Evolutionary conservation across 2,888 invertebrate genomes (phyloP).

Genomic region (Pandemis cinnamomeana): DNA sequence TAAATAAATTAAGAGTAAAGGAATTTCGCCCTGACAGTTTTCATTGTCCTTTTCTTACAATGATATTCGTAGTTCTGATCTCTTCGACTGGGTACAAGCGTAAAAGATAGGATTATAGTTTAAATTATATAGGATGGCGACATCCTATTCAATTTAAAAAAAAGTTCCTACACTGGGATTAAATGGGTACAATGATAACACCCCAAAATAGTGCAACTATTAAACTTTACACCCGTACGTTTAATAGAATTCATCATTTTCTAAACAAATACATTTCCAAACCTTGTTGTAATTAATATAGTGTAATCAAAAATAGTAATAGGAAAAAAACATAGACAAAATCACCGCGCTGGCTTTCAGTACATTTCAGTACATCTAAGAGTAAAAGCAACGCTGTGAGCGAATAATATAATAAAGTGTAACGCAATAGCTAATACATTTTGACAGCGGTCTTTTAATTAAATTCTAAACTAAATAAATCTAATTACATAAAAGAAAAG

Average conservation of each 20-base stretch:
- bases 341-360: neutral
- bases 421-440: neutral
- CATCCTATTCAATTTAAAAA: too few species aligned
- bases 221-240: neutral
- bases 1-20: constrained; percentile 22
- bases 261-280: neutral
- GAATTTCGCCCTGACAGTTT: neutral
- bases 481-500: neutral
- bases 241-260: neutral
- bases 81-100: neutral
- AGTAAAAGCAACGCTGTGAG: neutral
- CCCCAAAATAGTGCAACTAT: neutral
- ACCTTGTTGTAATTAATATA: neutral
- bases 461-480: constrained; percentile 1
- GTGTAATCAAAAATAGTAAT: neutral
- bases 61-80: neutral
- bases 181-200: neutral
- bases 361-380: neutral
- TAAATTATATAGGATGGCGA: neutral
- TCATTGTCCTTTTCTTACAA: constrained; percentile 14
- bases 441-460: neutral
- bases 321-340: neutral
- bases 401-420: neutral
- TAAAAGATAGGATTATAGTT: neutral
- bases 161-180: neutral